A percentile compares a stretch with the other conserved stretches of the same genome.
phyloP scores from a whole-genome alignment of 1,140 invertebrate species.

The Macrotrachela quadricornifera region DNA sequence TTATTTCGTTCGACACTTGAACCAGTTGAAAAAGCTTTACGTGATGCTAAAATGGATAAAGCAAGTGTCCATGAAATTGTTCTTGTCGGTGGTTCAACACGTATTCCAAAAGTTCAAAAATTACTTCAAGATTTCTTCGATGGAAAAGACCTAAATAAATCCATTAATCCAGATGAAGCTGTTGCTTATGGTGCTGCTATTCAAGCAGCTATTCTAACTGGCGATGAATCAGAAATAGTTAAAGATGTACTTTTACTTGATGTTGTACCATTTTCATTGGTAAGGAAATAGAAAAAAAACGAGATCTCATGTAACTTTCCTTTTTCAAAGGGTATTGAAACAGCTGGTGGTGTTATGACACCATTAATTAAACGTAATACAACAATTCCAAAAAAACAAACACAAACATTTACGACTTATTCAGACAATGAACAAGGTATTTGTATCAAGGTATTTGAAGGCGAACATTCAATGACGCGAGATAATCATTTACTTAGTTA shows the following conservation, averaged over 20 bases:
- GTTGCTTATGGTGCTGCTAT: slow-evolving; percentile 39
- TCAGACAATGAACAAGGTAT: slow-evolving; percentile 7
- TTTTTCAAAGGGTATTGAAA: slow-evolving; percentile 8
- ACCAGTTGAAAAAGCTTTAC: slow-evolving; percentile 23
- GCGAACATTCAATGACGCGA: slow-evolving; percentile 67
- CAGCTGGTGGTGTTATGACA: slow-evolving; percentile 39
- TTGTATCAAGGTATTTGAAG: slow-evolving; percentile 36
- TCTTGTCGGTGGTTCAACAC: slow-evolving; percentile 39
- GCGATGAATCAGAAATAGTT: slow-evolving; percentile 18
- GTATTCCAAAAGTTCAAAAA: slow-evolving; percentile 41
- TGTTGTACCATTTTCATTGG: slow-evolving; percentile 23
- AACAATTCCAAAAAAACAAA: slow-evolving; percentile 1
- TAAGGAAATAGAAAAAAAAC: slow-evolving; percentile 34
- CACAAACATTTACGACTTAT: slow-evolving; percentile 9
- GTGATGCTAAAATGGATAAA: slow-evolving; percentile 25
- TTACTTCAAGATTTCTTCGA: slow-evolving; percentile 29
- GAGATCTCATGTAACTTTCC: slow-evolving; percentile 19
- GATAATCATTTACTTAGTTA: slow-evolving; percentile 68
- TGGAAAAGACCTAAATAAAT: slow-evolving; percentile 22
- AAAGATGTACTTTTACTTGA: slow-evolving; percentile 25
- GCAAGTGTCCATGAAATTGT: slow-evolving; percentile 35
- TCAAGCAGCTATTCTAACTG: slow-evolving; percentile 15
- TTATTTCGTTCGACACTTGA: slow-evolving; percentile 23
- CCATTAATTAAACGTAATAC: slow-evolving; percentile 14
- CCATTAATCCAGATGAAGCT: slow-evolving; percentile 30